Conservation (phyloP, 2,797 vertebrate species). For the Urocyon cinereoargenteus region DNA sequence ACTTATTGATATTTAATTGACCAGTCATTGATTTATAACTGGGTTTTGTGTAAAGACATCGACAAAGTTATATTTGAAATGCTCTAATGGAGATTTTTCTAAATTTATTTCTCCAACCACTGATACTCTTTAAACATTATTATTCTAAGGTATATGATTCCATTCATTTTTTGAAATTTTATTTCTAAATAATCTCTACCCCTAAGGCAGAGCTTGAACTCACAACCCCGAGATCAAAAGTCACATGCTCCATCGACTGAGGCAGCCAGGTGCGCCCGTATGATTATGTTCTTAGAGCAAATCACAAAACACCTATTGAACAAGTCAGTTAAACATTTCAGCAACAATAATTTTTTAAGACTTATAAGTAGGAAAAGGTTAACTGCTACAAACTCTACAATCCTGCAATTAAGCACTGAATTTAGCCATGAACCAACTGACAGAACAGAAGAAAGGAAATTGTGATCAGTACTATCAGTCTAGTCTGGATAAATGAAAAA, state of each 20-base stretch:
- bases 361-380: neutral
- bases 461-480: neutral
- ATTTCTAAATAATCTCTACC: too few species aligned
- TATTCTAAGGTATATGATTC: neutral
- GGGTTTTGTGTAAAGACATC: neutral
- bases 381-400: neutral
- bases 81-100: neutral
- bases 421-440: neutral
- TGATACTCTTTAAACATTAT: neutral
- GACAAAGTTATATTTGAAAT: conserved; percentile 15
- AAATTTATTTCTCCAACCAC: neutral
- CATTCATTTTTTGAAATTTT: too few species aligned
- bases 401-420: conserved; percentile 34
- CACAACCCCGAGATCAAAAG: too few species aligned
- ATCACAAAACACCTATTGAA: neutral
- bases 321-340: neutral
- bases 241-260: too few species aligned
- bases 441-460: neutral
- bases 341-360: conserved; percentile 4
- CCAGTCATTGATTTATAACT: neutral
- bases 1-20: neutral
- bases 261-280: neutral
- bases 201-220: too few species aligned
- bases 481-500: neutral
- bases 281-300: neutral